A percentile compares a stretch with the other conserved stretches of the same genome.
phyloP scores from a whole-genome alignment of 1,140 invertebrate genomes.

The Leptopilina clavipes region DNA sequence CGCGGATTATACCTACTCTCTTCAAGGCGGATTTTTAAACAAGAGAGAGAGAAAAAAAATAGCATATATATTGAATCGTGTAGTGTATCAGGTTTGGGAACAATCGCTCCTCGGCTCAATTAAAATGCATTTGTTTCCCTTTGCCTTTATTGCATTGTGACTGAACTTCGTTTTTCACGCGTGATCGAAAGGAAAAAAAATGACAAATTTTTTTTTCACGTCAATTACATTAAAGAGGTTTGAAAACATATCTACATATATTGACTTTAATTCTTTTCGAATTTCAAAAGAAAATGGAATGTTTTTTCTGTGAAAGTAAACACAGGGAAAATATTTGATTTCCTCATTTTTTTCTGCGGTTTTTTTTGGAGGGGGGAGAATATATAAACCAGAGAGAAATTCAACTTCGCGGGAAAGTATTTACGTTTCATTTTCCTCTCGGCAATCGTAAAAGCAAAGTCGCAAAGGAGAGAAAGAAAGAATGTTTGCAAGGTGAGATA shows the following conservation, averaged over 20 bases:
- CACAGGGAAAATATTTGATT: not conserved
- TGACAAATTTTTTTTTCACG: not conserved
- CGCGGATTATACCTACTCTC: slow-evolving; percentile 52
- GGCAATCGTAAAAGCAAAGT: slow-evolving; percentile 44
- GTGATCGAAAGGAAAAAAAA: not conserved
- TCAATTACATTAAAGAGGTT: not conserved
- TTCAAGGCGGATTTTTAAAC: slow-evolving; percentile 43
- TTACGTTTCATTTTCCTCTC: slow-evolving; percentile 42
- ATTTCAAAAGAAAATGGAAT: not conserved
- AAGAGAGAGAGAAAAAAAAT: slow-evolving; percentile 48
- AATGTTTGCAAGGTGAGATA: slow-evolving; percentile 58
- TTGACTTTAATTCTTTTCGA: not conserved
- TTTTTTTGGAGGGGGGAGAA: no score
- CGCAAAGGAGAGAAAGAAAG: slow-evolving; percentile 48
- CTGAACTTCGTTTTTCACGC: slow-evolving; percentile 6
- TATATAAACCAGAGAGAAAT: not conserved
- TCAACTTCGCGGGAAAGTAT: slow-evolving; percentile 48
- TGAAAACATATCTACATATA: no score
- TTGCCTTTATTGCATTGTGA: slow-evolving; percentile 37
- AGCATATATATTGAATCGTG: slow-evolving; percentile 52
- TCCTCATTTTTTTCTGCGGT: not conserved
- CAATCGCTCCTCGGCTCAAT: slow-evolving; percentile 50
- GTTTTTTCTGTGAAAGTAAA: not conserved
- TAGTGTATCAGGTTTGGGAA: slow-evolving; percentile 44
- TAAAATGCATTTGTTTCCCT: slow-evolving; percentile 56